A percentile compares a stretch with the other conserved stretches of the same genome.
phyloP scores from a whole-genome alignment of 2,113 vertebrate genomes.

The Casuarius casuarius region DNA sequence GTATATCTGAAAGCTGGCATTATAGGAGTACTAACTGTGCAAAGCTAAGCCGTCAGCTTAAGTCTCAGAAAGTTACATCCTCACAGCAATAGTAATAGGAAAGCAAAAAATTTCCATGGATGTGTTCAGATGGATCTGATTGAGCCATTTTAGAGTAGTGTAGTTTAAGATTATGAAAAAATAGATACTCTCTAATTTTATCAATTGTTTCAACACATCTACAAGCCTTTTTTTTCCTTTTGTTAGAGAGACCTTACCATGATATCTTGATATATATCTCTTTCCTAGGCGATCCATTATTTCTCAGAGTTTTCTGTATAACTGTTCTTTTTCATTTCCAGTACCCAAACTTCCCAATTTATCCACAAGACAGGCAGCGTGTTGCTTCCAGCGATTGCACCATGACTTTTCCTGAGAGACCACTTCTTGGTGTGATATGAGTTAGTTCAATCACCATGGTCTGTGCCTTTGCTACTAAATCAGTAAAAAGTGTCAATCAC shows the following conservation, averaged over 20 bases:
- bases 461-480: not conserved
- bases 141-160: not conserved
- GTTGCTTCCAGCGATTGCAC: not conserved
- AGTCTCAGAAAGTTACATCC: not conserved
- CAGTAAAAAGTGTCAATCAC: not conserved
- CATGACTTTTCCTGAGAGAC: not conserved
- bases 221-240: not conserved
- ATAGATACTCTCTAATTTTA: slow-evolving; percentile 1
- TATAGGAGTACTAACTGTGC: not conserved
- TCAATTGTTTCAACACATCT: not conserved
- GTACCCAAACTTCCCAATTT: slow-evolving; percentile 23
- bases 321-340: slow-evolving; percentile 28
- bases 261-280: not conserved
- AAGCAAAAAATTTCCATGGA: not conserved
- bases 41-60: not conserved
- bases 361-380: not conserved
- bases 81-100: not conserved
- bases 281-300: not conserved
- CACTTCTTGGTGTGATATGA: not conserved
- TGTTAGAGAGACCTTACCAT: not conserved
- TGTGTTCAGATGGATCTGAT: not conserved
- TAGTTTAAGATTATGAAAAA: not conserved
- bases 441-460: not conserved
- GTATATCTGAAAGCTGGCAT: not conserved
- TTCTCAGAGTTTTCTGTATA: slow-evolving; percentile 31